Evolutionary conservation across 2,888 invertebrate species (phyloP), one percentile per base, ranked within the genome.

Genomic region (Lepidocyrtoides sp.): DNA sequence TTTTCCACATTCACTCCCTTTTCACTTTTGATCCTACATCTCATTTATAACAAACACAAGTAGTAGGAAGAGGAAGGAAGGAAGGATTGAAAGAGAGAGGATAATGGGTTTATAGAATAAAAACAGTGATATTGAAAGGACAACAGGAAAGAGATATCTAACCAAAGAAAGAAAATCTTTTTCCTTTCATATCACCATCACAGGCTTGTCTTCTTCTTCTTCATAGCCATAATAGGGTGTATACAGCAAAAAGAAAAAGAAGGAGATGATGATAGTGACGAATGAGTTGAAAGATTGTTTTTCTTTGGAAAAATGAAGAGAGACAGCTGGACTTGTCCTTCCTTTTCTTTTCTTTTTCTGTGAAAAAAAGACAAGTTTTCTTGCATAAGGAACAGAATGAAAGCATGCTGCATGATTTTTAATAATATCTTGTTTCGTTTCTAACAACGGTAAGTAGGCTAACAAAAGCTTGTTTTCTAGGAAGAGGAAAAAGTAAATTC

Each of bases 21-120:
- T 72, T 86, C 88, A 88, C 63, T 81, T 63, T 23, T 88, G 88
- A 88, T 88, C 88, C 88, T 81, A 69, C 69, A 54, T 54, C 79
- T 41, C 69, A 81, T 88, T 81, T 88, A 29, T n/a, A 54, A 57
- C 66, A 82, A 29, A 7, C 36, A 36, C 36, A 36, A 36, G 36
- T 8, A 57, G 26, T 0, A 57, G 17, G 17, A 54, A 7, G 7
- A 54, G 4, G 20, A 54, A 17, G n/a, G n/a, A n/a, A n/a, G n/a
- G n/a, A n/a, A n/a, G n/a, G n/a, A 36, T 7, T 7, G 7, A 57
- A 23, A 57, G 26, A 41, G 36, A 36, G 41, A 77, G 14, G 23
- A 36, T 20, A 83, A 63, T 51, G 79, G 77, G 77, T 79, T 44
- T 63, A 79, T 87, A 79, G 29, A 81, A 32, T 51, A 54, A 81